A percentile compares a stretch with the other conserved stretches of the same genome.
Conservation (phyloP, 2,888 invertebrate genomes). For the Tenthredo livida region DNA sequence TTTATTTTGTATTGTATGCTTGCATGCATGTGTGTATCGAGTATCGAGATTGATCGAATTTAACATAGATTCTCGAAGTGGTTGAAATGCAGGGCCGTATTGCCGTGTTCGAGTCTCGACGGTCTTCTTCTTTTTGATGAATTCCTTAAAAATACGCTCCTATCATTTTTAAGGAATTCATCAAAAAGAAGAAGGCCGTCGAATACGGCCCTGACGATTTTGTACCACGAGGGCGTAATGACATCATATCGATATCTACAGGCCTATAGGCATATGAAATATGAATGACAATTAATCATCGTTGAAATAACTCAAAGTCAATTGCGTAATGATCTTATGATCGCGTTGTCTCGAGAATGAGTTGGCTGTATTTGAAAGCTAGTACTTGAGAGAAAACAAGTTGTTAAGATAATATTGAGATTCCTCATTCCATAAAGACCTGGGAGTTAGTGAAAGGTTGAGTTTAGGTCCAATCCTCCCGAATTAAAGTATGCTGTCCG, state of each 20-base stretch:
- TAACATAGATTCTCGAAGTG: not conserved
- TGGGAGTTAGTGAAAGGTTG: not conserved
- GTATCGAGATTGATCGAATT: conserved; percentile 13
- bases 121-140: no score
- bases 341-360: not conserved
- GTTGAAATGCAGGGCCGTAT: not conserved
- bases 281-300: not conserved
- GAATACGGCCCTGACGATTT: not conserved
- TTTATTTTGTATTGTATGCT: no score
- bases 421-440: not conserved
- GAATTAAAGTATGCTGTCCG: not conserved
- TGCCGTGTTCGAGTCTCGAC: no score
- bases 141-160: no score
- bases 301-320: not conserved
- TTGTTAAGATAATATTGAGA: no score
- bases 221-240: not conserved
- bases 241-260: not conserved
- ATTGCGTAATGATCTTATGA: conserved; percentile 3
- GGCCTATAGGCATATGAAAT: no score
- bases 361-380: not conserved
- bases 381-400: no score
- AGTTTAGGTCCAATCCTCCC: not conserved
- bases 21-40: no score
- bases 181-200: no score
- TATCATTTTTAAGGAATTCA: no score